A percentile compares a stretch with the other conserved stretches of the same genome.
Conservation (phyloP, 2,888 invertebrate genomes). For the Cybosia mesomella region DNA sequence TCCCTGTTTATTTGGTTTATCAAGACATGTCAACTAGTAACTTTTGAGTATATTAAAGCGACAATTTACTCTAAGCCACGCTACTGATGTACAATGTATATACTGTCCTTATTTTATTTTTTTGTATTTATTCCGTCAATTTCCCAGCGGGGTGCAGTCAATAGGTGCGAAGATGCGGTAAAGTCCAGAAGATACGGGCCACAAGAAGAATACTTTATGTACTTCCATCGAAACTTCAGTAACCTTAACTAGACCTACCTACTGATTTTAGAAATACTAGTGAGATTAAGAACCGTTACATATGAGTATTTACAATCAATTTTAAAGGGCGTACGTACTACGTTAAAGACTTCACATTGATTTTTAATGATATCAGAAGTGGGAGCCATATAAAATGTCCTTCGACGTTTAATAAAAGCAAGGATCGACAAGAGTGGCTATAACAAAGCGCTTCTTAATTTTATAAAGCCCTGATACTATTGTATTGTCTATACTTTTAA, state of each 20-base stretch:
- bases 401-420: too few species aligned
- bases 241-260: too few species aligned
- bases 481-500: too few species aligned
- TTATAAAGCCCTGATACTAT: conserved; percentile 4
- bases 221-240: too few species aligned
- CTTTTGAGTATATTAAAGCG: background rate
- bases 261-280: background rate
- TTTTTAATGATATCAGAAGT: background rate
- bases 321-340: background rate
- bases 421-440: too few species aligned
- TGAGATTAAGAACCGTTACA: background rate
- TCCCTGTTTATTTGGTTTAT: background rate
- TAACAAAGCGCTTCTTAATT: background rate
- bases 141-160: too few species aligned
- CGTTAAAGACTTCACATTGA: background rate
- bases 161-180: too few species aligned
- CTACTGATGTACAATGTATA: background rate
- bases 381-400: too few species aligned
- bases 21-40: background rate
- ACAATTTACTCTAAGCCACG: background rate
- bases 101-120: too few species aligned
- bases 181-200: too few species aligned
- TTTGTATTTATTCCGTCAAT: too few species aligned
- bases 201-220: too few species aligned
- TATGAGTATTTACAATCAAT: background rate